A percentile compares a stretch with the other conserved stretches of the same genome.
Evolutionary conservation across 1,140 invertebrate genomes (phyloP).

Genomic region (Orchesella cincta): DNA sequence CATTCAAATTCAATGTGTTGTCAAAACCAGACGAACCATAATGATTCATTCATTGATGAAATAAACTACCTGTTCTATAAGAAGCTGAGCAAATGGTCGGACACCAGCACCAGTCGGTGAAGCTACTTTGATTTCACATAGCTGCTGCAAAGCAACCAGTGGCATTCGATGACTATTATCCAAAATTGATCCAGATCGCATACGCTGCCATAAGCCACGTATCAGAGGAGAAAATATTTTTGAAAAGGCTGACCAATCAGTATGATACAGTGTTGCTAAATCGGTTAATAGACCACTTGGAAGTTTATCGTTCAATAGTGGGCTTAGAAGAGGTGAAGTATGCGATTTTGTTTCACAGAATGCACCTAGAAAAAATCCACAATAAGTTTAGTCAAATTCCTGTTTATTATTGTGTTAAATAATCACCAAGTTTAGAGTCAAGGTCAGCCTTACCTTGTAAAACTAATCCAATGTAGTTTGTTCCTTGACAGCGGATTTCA

Average conservation of each 20-base stretch:
- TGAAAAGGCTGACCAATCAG: conserved; percentile 62
- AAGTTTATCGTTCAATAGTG: conserved; percentile 66
- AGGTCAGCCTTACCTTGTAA: conserved; percentile 59
- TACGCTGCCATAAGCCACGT: conserved; percentile 67
- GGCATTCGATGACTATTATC: conserved; percentile 70
- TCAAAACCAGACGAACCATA: conserved; percentile 21
- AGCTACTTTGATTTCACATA: conserved; percentile 70
- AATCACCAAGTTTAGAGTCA: not conserved
- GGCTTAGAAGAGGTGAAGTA: conserved; percentile 63
- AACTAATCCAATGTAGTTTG: conserved; percentile 64
- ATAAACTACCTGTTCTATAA: conserved; percentile 61
- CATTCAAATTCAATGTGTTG: not conserved
- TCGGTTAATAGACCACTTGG: conserved; percentile 70
- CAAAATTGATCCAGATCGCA: conserved; percentile 71
- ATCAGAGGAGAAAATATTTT: conserved; percentile 72
- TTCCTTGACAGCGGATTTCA: conserved; percentile 65
- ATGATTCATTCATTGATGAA: conserved; percentile 30
- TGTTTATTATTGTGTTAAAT: conserved; percentile 49
- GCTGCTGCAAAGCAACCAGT: conserved; percentile 66
- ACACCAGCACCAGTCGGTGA: conserved; percentile 57
- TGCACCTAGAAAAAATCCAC: conserved; percentile 32
- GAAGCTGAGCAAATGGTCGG: conserved; percentile 76
- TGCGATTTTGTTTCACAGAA: conserved; percentile 45
- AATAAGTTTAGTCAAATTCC: conserved; percentile 6
- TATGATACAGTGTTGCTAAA: conserved; percentile 63